Evolutionary conservation across 2,888 invertebrate species (phyloP), one percentile per base, ranked within the genome.

Genomic region (Mythimna lalbum): DNA sequence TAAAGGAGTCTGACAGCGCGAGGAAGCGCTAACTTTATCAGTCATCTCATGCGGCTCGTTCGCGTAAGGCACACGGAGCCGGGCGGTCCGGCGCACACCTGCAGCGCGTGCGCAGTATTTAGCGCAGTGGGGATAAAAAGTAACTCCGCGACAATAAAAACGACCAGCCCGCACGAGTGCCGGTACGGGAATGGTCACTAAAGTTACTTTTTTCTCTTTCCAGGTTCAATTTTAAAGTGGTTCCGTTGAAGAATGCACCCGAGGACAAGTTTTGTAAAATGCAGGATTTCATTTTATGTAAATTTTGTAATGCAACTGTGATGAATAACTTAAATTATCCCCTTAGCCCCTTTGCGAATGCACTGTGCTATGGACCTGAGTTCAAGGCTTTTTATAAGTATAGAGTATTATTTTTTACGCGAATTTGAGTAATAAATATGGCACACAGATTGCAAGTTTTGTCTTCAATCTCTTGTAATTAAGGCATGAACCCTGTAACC

Each of bases 161-260:
- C n/a, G n/a, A n/a, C n/a, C n/a, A n/a, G n/a, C n/a, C n/a, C n/a
- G n/a, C n/a, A n/a, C n/a, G n/a, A n/a, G n/a, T n/a, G n/a, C n/a
- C n/a, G n/a, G n/a, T n/a, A n/a, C n/a, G n/a, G 47, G 47, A 9
- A 7, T 17, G 19, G 47, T 0, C 19, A 19, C 0, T 60, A 27
- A 50, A 10, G 5, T 21, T 14, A 5, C 0, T 19, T 63, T 61
- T 61, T 4, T 60, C 21, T 64, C 19, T 19, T 80, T 82, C 0
- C 80, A 80, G 80, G 82, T 82, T 62, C 86, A 92, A 91, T 91
- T 91, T 81, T 82, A 83, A 72, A 79, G 68, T 64, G 76, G 78
- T 85, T 85, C 81, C 56, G 69, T 76, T 64, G 82, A 83, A 87
- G 84, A 88, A 78, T 81, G 77, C 76, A 73, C 73, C 57, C 63